phyloP scores from a whole-genome alignment of 2,113 vertebrate species.

The Macrotus californicus region DNA sequence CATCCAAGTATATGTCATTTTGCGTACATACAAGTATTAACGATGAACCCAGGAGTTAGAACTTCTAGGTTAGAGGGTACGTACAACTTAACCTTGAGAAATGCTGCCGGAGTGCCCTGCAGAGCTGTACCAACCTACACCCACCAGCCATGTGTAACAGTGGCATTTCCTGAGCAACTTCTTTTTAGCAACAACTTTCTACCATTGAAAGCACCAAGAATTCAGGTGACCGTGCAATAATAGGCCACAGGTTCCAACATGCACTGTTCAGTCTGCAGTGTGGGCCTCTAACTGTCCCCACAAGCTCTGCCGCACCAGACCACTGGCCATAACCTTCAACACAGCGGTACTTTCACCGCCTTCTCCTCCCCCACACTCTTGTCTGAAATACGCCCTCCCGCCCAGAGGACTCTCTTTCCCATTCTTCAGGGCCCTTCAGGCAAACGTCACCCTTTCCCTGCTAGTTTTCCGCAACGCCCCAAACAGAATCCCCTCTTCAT shows the following conservation, averaged over 20 bases:
- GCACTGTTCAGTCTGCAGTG: neutral
- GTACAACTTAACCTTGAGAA: neutral
- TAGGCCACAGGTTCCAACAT: neutral
- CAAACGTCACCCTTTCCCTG: neutral
- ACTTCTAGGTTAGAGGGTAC: neutral
- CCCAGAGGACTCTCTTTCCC: neutral
- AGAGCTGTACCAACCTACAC: neutral
- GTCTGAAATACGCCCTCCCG: neutral
- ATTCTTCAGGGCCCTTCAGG: neutral
- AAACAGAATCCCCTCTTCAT: neutral
- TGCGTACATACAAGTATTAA: neutral
- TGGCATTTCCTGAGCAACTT: neutral
- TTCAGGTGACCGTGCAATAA: neutral
- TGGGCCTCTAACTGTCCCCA: neutral
- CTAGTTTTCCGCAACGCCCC: neutral
- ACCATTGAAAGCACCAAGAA: neutral
- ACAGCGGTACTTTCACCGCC: neutral
- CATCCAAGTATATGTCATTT: neutral
- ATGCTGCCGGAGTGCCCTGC: neutral
- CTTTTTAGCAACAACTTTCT: conserved; percentile 1
- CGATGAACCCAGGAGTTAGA: neutral
- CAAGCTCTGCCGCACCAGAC: neutral
- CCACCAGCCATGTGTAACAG: neutral
- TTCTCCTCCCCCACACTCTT: neutral
- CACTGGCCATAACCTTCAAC: neutral